A percentile compares a stretch with the other conserved stretches of the same genome.
These are phyloP conservation scores for Oegoconia quadripuncta DNA, from an alignment of 2,888 invertebrate species.

Conservation along the genomic window DNA sequence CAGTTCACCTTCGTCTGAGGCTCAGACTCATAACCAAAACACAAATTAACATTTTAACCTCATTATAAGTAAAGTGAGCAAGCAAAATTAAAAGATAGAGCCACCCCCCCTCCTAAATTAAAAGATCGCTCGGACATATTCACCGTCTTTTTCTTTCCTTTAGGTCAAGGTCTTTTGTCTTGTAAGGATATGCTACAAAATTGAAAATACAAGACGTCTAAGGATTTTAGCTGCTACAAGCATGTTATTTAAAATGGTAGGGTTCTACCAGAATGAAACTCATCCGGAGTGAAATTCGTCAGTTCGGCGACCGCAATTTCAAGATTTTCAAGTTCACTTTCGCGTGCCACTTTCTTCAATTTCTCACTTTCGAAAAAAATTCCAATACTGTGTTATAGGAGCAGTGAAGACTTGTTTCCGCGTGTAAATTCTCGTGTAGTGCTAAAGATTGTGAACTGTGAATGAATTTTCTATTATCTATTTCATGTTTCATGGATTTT, in stretches of 20 bases:
- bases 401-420: slow-evolving; percentile 40
- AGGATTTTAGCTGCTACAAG: slow-evolving; percentile 18
- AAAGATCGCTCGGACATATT: no score
- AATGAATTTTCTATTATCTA: slow-evolving; percentile 33
- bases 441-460: slow-evolving; percentile 45
- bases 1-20: no score
- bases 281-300: slow-evolving; percentile 60
- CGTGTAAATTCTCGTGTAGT: slow-evolving; percentile 40
- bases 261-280: slow-evolving; percentile 29
- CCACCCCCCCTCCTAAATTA: no score
- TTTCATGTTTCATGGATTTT: slow-evolving; percentile 46
- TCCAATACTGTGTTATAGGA: slow-evolving; percentile 38
- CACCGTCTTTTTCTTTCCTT: no score
- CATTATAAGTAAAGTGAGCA: no score
- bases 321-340: slow-evolving; percentile 45
- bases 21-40: no score
- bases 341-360: slow-evolving; percentile 55
- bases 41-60: no score
- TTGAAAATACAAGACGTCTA: slow-evolving; percentile 19
- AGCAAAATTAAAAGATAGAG: no score
- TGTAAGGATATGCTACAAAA: slow-evolving; percentile 29
- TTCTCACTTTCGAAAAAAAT: slow-evolving; percentile 63
- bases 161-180: slow-evolving; percentile 25
- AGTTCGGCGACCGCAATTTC: slow-evolving; percentile 59
- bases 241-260: slow-evolving; percentile 30